Percentiles rank a stretch among this genome's conserved stretches.
Conservation (phyloP, 1,140 invertebrate genomes). For the Tetraneura akinire region DNA sequence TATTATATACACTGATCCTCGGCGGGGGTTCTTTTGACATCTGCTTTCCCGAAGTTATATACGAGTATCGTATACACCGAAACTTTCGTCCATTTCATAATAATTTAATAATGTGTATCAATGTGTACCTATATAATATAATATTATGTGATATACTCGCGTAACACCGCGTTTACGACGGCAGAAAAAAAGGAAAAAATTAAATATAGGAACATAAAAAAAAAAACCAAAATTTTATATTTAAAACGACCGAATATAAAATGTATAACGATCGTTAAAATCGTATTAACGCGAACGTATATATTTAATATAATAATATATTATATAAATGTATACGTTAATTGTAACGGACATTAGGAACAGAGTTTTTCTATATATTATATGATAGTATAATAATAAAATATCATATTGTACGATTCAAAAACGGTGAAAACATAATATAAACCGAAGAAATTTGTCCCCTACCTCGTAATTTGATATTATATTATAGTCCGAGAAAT, state of each 20-base stretch:
- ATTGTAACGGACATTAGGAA: conserved; percentile 15
- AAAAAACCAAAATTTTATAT: neutral
- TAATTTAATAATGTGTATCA: too few relatives aligned
- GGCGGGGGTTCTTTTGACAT: conserved; percentile 37
- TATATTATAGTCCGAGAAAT: too few relatives aligned
- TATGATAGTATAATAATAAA: conserved; percentile 11
- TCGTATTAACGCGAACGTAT: conserved; percentile 6
- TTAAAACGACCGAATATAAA: neutral
- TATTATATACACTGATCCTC: conserved; percentile 21
- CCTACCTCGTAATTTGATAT: too few relatives aligned
- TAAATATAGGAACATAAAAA: too few relatives aligned
- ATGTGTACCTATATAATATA: too few relatives aligned
- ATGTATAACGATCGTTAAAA: conserved; percentile 26
- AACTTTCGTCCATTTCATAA: neutral
- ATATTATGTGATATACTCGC: too few relatives aligned
- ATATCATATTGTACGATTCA: neutral
- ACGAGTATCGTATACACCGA: too few relatives aligned
- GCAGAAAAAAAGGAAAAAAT: neutral
- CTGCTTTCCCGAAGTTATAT: conserved; percentile 17
- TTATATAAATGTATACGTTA: neutral
- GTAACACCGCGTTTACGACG: too few relatives aligned
- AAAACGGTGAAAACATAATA: conserved; percentile 13
- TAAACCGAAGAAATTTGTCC: too few relatives aligned
- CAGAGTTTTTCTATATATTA: neutral
- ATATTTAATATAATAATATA: neutral